These are phyloP conservation scores for Hyppa rectilinea DNA, from an alignment of 2,888 invertebrate genomes.

Conservation along the genomic window DNA sequence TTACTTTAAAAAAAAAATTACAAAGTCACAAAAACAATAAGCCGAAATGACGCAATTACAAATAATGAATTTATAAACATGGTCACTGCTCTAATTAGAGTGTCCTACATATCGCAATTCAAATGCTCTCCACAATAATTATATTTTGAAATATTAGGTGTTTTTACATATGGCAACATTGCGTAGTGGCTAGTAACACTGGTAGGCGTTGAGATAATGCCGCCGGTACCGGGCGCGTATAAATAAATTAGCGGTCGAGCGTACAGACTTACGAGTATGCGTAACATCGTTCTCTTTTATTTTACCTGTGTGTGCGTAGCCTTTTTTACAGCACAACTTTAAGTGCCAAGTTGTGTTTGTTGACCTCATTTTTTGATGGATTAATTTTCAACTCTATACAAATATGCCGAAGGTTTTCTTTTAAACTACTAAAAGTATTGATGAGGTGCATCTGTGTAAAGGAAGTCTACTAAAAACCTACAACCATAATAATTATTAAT, in stretches of 20 bases:
- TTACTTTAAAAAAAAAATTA: background rate
- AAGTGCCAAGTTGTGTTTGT: conserved; percentile 15
- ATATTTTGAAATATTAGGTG: conserved; percentile 22
- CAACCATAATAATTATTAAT: background rate
- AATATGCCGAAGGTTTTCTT: background rate
- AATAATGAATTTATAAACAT: conserved; percentile 11
- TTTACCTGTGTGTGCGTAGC: conserved; percentile 40
- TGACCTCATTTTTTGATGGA: background rate
- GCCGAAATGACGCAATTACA: background rate
- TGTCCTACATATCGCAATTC: background rate
- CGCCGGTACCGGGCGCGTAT: conserved; percentile 47
- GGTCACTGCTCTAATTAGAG: background rate
- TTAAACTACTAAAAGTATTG: background rate
- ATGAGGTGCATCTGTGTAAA: background rate
- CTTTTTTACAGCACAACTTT: conserved; percentile 23
- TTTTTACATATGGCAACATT: conserved; percentile 38
- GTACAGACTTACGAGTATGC: conserved; percentile 49
- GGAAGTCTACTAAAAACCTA: background rate
- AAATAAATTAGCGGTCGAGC: conserved; percentile 63
- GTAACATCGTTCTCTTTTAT: conserved; percentile 46
- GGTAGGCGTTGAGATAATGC: conserved; percentile 57
- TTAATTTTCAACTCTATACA: background rate
- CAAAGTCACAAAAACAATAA: background rate
- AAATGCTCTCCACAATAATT: background rate
- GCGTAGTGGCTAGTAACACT: conserved; percentile 41